Conservation (phyloP, 2,797 vertebrate species). For the Amblyraja radiata region DNA sequence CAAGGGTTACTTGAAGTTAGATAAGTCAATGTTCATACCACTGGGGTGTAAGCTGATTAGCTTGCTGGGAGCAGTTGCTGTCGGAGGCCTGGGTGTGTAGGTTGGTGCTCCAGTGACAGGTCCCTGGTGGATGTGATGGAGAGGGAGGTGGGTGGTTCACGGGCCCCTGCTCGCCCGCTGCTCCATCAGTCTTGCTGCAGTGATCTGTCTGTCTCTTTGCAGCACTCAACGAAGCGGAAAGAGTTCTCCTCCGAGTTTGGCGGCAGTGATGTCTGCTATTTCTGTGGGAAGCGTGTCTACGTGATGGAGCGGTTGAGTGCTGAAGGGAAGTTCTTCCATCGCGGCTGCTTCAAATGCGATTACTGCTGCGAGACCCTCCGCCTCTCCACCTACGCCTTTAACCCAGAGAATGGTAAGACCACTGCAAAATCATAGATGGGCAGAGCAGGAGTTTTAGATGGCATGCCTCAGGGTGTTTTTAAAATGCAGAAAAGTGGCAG, state of each 20-base stretch:
- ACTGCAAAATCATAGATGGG: too few species aligned
- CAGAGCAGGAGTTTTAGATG: too few species aligned
- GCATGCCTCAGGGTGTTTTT: too few species aligned
- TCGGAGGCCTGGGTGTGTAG: too few species aligned
- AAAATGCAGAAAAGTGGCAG: too few species aligned
- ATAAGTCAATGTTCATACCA: too few species aligned
- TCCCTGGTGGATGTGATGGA: background rate
- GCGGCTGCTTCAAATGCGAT: slow-evolving; percentile 96
- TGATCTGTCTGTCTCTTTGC: background rate
- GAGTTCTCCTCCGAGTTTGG: slow-evolving; percentile 89
- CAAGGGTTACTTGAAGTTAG: too few species aligned
- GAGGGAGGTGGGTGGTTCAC: background rate
- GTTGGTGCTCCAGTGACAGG: too few species aligned
- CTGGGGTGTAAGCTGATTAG: too few species aligned
- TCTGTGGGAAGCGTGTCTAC: slow-evolving; percentile 88
- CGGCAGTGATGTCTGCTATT: slow-evolving; percentile 94
- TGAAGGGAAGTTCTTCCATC: slow-evolving; percentile 97
- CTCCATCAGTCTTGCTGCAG: background rate
- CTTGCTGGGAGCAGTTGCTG: too few species aligned
- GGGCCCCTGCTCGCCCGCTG: background rate
- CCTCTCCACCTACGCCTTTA: slow-evolving; percentile 87
- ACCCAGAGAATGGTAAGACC: slow-evolving; percentile 79
- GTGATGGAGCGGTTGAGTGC: slow-evolving; percentile 97
- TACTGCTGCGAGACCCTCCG: slow-evolving; percentile 89
- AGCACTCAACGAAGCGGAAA: slow-evolving; percentile 54